Evolutionary conservation across 2,113 vertebrate genomes (phyloP).

Genomic region (Tragulus kanchil): DNA sequence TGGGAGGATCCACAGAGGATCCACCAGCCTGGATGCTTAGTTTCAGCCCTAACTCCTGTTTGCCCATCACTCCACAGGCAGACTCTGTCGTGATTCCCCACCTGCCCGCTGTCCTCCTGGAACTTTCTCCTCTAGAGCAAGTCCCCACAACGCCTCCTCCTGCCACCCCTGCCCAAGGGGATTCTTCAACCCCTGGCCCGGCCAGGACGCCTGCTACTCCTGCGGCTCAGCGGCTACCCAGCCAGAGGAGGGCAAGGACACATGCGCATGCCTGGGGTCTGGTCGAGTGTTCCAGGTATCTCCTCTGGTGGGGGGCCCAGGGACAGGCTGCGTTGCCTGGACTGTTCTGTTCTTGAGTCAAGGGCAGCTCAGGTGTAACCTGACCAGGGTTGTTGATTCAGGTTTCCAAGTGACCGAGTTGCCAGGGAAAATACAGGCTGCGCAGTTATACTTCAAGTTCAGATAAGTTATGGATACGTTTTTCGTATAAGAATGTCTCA

Average conservation of each 20-base stretch:
- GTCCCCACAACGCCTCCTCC: slow-evolving; percentile 41
- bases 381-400: background rate
- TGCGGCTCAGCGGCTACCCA: slow-evolving; percentile 92
- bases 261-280: slow-evolving; percentile 87
- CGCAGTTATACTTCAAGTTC: slow-evolving; percentile 40
- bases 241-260: slow-evolving; percentile 89
- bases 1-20: background rate
- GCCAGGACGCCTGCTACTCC: slow-evolving; percentile 87
- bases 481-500: background rate
- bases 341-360: background rate
- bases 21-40: background rate
- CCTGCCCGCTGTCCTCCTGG: slow-evolving; percentile 90
- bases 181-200: slow-evolving; percentile 90
- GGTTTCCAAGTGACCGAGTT: slow-evolving; percentile 37
- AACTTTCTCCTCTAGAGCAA: slow-evolving; percentile 87
- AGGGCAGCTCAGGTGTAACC: background rate
- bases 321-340: background rate
- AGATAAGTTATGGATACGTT: background rate
- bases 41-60: background rate
- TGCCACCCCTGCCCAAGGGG: slow-evolving; percentile 90
- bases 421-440: background rate
- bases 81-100: slow-evolving; percentile 87
- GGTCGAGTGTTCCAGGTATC: slow-evolving; percentile 93
- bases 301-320: background rate
- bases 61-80: slow-evolving; percentile 85